Evolutionary conservation across 2,888 invertebrate genomes (phyloP).

Genomic region (Argyra leucocephala): DNA sequence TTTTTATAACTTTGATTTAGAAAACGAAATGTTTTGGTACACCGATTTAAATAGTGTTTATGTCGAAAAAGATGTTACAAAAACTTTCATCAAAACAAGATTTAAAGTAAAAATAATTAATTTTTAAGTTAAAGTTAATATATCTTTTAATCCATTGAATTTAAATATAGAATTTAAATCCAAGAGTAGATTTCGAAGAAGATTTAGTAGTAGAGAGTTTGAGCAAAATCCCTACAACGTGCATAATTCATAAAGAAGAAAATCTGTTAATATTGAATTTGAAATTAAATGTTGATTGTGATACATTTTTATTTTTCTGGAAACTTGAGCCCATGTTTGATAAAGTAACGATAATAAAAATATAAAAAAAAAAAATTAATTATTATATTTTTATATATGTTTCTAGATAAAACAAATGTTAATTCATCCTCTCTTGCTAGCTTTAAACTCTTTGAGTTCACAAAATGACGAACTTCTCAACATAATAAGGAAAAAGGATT

Average conservation of each 20-base stretch:
- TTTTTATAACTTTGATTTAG: not conserved
- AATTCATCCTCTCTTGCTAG: conserved; percentile 26
- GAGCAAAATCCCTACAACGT: conserved; percentile 19
- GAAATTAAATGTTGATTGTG: conserved; percentile 31
- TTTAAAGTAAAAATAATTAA: not conserved
- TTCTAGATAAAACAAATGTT: conserved; percentile 30
- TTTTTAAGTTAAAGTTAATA: not conserved
- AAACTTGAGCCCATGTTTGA: conserved; percentile 14
- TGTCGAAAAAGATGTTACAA: not conserved
- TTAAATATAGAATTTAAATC: conserved; percentile 33
- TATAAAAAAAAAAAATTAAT: not conserved
- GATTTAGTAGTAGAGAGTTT: conserved; percentile 27
- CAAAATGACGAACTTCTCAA: conserved; percentile 28
- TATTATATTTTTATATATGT: conserved; percentile 11
- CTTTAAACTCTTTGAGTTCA: conserved; percentile 24
- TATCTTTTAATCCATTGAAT: not conserved
- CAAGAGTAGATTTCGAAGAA: conserved; percentile 32
- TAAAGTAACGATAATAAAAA: not conserved
- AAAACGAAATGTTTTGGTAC: not conserved
- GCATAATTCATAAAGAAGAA: conserved; percentile 11
- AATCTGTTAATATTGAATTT: conserved; percentile 23
- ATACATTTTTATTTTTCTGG: conserved; percentile 33
- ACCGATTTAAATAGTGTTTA: not conserved
- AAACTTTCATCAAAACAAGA: not conserved
- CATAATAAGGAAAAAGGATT: conserved; percentile 33